Percentiles rank a stretch among this genome's conserved stretches.
Evolutionary conservation across 2,113 vertebrate genomes (phyloP).

Genomic region (Galbula dea): DNA sequence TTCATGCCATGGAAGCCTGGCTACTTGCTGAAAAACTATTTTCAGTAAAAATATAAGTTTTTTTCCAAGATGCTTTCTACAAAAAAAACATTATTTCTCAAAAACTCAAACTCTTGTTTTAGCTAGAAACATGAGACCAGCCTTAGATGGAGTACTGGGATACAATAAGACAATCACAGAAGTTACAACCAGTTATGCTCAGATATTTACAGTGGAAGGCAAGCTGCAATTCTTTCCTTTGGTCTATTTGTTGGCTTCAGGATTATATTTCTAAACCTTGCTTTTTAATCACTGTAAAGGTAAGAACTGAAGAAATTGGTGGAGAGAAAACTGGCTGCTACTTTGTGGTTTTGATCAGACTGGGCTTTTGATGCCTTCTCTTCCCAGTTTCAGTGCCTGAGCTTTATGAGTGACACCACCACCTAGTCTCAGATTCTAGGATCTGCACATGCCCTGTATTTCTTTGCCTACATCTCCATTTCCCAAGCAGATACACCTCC

Average conservation of each 20-base stretch:
- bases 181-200: background rate
- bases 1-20: background rate
- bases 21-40: background rate
- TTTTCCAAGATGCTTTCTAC: background rate
- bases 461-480: background rate
- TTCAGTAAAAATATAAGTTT: background rate
- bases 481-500: rapidly evolving
- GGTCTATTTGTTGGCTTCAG: background rate
- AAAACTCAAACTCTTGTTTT: background rate
- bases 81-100: background rate
- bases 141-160: background rate
- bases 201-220: background rate
- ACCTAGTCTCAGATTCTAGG: rapidly evolving
- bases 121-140: background rate
- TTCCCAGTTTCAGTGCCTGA: background rate
- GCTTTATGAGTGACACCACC: background rate
- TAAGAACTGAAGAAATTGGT: background rate
- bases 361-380: background rate
- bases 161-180: background rate
- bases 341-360: background rate
- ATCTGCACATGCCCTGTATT: background rate
- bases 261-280: conserved; percentile 2
- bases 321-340: background rate
- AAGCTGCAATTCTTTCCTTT: background rate
- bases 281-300: conserved; percentile 24